Percentiles rank a stretch among this genome's conserved stretches.
These are phyloP conservation scores for Yasuhikotakia modesta DNA, from an alignment of 2,797 vertebrate genomes.

Conservation along the genomic window DNA sequence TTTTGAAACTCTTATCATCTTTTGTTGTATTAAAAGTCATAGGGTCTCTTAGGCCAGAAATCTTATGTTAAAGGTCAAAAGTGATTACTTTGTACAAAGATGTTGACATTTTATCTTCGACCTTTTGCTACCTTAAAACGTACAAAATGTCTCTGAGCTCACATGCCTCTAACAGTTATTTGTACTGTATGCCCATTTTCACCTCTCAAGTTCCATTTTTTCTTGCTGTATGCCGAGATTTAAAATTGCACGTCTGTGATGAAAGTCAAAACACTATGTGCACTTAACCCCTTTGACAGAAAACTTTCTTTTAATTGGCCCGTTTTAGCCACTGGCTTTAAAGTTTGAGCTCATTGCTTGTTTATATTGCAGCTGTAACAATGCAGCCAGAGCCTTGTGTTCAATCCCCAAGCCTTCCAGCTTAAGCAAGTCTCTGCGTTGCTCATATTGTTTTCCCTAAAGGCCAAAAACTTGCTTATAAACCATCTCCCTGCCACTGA, in stretches of 20 bases:
- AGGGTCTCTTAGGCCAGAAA: not conserved
- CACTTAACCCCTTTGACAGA: not conserved
- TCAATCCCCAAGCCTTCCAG: not conserved
- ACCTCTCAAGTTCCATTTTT: slow-evolving; percentile 1
- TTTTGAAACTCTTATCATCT: not conserved
- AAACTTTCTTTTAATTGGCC: slow-evolving; percentile 18
- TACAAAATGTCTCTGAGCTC: slow-evolving; percentile 17
- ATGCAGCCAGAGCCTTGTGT: not conserved
- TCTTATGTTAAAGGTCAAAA: not conserved
- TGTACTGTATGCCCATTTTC: slow-evolving; percentile 44
- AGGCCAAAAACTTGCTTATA: not conserved
- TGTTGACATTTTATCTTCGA: slow-evolving; percentile 12
- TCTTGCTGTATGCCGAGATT: slow-evolving; percentile 10
- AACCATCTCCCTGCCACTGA: not conserved
- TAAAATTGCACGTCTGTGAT: not conserved
- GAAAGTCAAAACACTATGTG: slow-evolving; percentile 4
- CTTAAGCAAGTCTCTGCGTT: slow-evolving; percentile 1
- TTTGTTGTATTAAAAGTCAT: not conserved
- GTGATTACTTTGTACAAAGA: not conserved
- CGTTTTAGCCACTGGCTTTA: not conserved
- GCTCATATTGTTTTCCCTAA: slow-evolving; percentile 4
- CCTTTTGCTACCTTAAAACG: not conserved
- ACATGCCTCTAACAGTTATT: not conserved
- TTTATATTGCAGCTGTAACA: slow-evolving; percentile 20
- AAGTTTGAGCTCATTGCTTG: slow-evolving; percentile 8